These are phyloP conservation scores for Cephalopholis sonnerati DNA, from an alignment of 2,113 vertebrate species.

Conservation along the genomic window DNA sequence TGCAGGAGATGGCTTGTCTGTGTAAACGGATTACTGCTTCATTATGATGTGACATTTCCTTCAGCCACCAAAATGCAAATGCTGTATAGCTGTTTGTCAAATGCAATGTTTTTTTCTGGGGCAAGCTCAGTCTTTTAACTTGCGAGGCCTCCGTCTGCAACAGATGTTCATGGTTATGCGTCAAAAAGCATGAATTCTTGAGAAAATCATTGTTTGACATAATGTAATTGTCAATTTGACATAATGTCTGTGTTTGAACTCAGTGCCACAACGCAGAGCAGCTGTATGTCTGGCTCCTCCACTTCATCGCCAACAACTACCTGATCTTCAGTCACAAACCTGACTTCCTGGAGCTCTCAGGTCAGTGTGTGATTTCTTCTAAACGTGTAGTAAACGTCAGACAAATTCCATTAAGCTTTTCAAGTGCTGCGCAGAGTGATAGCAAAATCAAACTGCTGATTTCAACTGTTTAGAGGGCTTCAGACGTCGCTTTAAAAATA, in stretches of 20 bases:
- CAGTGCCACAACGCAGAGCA: constrained; percentile 97
- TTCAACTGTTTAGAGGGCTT: not conserved
- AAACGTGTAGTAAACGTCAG: not conserved
- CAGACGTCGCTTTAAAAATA: not conserved
- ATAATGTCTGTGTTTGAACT: not conserved
- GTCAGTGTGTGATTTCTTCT: constrained; percentile 78
- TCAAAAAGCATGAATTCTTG: not conserved
- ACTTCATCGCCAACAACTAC: constrained; percentile 99
- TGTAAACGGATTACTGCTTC: not conserved
- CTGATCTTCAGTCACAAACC: constrained; percentile 98
- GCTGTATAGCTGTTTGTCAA: not conserved
- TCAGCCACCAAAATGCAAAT: not conserved
- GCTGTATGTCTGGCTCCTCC: constrained; percentile 96
- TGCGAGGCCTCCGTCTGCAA: not conserved
- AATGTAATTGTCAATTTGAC: too few relatives aligned
- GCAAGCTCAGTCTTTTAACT: constrained; percentile 5
- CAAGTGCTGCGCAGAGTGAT: not conserved
- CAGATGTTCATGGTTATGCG: not conserved
- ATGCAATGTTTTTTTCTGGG: constrained; percentile 6
- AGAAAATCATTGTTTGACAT: not conserved
- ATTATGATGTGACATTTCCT: not conserved
- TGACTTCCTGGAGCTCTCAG: constrained; percentile 97
- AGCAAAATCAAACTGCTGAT: not conserved
- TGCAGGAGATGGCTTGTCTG: not conserved
- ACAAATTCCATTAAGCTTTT: not conserved